A percentile compares a stretch with the other conserved stretches of the same genome.
Evolutionary conservation across 2,888 invertebrate species (phyloP).

Genomic region (Cartodere bifasciata): DNA sequence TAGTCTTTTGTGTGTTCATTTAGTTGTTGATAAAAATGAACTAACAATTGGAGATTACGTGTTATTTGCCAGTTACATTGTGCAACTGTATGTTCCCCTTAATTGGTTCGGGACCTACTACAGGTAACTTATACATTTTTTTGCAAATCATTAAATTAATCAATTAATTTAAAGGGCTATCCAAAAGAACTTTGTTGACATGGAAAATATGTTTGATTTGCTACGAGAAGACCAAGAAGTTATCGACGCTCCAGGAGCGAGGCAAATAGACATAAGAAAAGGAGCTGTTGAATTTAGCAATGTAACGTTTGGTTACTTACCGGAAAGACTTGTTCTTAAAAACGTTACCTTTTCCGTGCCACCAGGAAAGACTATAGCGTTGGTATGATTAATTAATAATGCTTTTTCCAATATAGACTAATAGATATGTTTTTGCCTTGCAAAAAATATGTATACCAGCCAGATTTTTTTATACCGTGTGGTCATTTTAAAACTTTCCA

Average conservation of each 20-base stretch:
- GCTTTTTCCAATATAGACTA: no score
- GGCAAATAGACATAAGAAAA: constrained; percentile 50
- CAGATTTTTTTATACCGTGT: no score
- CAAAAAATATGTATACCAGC: neutral
- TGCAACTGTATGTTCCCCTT: constrained; percentile 88
- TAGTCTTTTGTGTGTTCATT: constrained; percentile 76
- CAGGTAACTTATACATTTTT: constrained; percentile 43
- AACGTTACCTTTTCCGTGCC: constrained; percentile 69
- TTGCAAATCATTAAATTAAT: neutral
- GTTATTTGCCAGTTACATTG: constrained; percentile 86
- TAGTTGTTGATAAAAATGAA: constrained; percentile 54
- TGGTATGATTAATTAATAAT: constrained; percentile 41
- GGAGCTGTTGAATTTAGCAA: constrained; percentile 79
- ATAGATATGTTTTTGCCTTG: neutral
- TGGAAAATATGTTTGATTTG: constrained; percentile 99
- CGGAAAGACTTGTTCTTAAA: constrained; percentile 62
- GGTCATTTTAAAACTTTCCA: no score
- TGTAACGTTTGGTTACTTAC: constrained; percentile 79
- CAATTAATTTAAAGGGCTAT: constrained; percentile 56
- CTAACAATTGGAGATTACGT: constrained; percentile 93
- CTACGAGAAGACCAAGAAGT: constrained; percentile 80
- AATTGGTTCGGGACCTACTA: constrained; percentile 99
- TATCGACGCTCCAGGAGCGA: constrained; percentile 69
- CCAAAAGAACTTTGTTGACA: constrained; percentile 95
- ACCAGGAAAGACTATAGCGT: constrained; percentile 73